Evolutionary conservation across 2,888 invertebrate genomes (phyloP).

Genomic region (Andricus curvator): DNA sequence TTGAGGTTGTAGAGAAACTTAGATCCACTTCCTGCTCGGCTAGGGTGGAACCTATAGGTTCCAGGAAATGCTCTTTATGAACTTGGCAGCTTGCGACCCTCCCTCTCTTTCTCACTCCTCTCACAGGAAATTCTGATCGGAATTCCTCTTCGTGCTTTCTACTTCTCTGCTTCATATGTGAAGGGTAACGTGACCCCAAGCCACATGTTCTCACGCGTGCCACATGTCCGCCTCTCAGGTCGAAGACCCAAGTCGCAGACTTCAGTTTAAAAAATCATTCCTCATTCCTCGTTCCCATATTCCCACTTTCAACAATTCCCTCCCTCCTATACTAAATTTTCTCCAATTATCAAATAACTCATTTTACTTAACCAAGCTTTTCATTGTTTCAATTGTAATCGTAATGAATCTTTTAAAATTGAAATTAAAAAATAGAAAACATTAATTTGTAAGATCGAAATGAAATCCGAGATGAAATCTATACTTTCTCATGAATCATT

Average conservation of each 20-base stretch:
- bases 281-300: background rate
- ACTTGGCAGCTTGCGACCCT: constrained; percentile 46
- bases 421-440: too few species aligned
- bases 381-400: too few species aligned
- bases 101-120: constrained; percentile 44
- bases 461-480: too few species aligned
- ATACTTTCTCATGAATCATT: too few species aligned
- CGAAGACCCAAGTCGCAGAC: constrained; percentile 7
- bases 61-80: constrained; percentile 17
- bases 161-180: constrained; percentile 75
- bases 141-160: constrained; percentile 69
- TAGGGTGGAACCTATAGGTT: constrained; percentile 52
- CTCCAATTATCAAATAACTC: too few species aligned
- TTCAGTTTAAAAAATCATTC: background rate
- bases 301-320: background rate
- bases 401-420: too few species aligned
- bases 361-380: too few species aligned
- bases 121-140: constrained; percentile 12
- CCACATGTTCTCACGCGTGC: constrained; percentile 55
- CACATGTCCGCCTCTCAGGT: constrained; percentile 18
- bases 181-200: constrained; percentile 72
- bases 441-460: too few species aligned
- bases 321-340: background rate
- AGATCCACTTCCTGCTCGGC: constrained; percentile 52
- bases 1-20: constrained; percentile 67